Base-by-base conservation (phyloP, 2,113 vertebrate species). In the Parus major region DNA sequence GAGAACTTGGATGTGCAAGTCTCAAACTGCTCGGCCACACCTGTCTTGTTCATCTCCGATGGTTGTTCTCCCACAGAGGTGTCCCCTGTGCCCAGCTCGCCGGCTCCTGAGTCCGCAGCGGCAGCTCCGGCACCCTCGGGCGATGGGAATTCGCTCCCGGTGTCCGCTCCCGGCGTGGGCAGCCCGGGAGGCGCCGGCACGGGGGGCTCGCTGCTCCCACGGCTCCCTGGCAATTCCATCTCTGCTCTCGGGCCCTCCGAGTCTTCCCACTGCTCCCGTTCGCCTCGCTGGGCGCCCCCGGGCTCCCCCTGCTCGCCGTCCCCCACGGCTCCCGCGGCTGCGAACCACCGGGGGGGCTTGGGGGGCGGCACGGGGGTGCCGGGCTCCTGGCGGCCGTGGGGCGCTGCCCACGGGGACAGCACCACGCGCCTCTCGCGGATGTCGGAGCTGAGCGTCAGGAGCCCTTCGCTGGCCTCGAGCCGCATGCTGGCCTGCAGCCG, bases 11-110 rank as follows among this genome's bases (percentile, higher is more conserved):
- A 98, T 2, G 9, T 73, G 49, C 98, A 98, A 33, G 96, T 98
- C 77, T 97, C 91, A 16, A 98, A 98, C 33, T 88, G 90, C 91
- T 98, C 97, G 0, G 97, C 94, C 7, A 55, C 90, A 1, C 92
- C 36, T 3, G 33, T 94, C 35, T 96, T 72, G 2, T 96, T 92
- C 33, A 91, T 73, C 75, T 97, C 98, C 11, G 82, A 60, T 3
- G 9, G 9, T 1, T 65, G 36, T 6, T 86, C 87, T 70, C 68
- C 95, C 69, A 52, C 2, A 29, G 91, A 64, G 36, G 35, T 4
- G 49, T 70, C 70, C 44, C 16, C 41, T 69, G 79, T 35, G 3
- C 39, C 64, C 52, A 71, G n/a, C 81, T 82, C 12, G 1, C 60
- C 14, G 81, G 33, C 75, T 82, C 22, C 46, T 1, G 35, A 80